Base-by-base conservation (phyloP, 2,888 invertebrate genomes). In the Hirtodrosophila alboralis region DNA sequence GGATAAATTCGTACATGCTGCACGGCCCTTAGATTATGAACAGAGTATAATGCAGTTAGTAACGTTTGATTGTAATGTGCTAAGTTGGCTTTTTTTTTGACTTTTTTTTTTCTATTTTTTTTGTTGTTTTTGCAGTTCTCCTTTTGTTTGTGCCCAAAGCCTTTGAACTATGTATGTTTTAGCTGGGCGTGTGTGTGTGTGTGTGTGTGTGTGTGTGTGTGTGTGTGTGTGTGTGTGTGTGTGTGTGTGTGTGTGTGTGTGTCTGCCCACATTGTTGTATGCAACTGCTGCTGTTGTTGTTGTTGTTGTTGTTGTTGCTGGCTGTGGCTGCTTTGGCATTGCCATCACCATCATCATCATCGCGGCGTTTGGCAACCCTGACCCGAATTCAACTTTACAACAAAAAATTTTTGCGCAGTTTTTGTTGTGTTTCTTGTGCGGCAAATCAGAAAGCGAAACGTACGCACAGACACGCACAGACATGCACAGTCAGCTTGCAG, bases 351-450 rank as follows among this genome's bases (percentile, higher is more conserved):
- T n/a, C n/a, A n/a, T n/a, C n/a, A n/a, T 48, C 71, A 65, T 70
- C 66, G 78, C 75, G 62, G 59, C 57, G 45, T 71, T 57, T 40
- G 66, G 60, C 65, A 79, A 79, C 79, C 79, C 84, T 79, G 79
- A 79, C 79, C 79, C 70, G 74, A 79, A 79, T 79, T 78, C 62
- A 66, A 69, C 79, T 72, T 70, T 61, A 61, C 58, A 78, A n/a
- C n/a, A n/a, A n/a, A n/a, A n/a, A n/a, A 60, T 59, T 61, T 76
- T 54, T 80, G 70, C 71, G 59, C 8, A 23, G 6, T 23, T 23
- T 43, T 47, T 45, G 34, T 54, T 56, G 36, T 43, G 48, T 18
- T 48, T 40, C 31, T 52, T 58, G 62, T 62, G 67, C 37, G 43
- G 61, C 37, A 70, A 61, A 69, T 73, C 75, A 64, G 61, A 57